phyloP scores from a whole-genome alignment of 2,797 vertebrate genomes.

The Avahi laniger region DNA sequence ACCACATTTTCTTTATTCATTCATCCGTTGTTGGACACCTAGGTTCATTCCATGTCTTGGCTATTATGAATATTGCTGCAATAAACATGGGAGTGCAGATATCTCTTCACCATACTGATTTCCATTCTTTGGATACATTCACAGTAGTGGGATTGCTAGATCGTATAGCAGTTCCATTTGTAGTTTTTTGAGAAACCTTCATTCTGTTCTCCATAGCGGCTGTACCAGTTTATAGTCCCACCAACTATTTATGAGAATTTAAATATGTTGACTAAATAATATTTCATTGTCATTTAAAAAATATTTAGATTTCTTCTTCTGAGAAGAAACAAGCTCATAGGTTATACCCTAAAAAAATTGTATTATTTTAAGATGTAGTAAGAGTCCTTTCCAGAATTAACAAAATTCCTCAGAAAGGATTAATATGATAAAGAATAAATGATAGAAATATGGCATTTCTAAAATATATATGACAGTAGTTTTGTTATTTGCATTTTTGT shows the following conservation, averaged over 20 bases:
- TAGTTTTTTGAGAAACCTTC: background rate
- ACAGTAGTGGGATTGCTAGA: background rate
- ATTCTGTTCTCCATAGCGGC: background rate
- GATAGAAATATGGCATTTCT: background rate
- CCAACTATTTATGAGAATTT: background rate
- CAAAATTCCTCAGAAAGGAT: background rate
- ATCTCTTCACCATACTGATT: background rate
- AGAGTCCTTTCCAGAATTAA: background rate
- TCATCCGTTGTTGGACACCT: background rate
- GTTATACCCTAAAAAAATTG: background rate
- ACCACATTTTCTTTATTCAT: background rate
- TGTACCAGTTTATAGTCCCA: background rate
- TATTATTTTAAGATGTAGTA: background rate
- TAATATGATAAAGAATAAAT: background rate
- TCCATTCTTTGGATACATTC: background rate
- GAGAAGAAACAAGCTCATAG: background rate
- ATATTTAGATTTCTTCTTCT: conserved; percentile 28
- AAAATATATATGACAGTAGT: background rate
- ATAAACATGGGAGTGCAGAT: background rate
- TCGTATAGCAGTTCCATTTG: background rate
- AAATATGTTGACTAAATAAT: conserved; percentile 23
- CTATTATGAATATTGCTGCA: background rate
- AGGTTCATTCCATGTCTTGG: background rate
- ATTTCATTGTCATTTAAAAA: background rate
- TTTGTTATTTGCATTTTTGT: background rate